Evolutionary conservation across 1,140 invertebrate species (phyloP), one percentile per base, ranked within the genome.

Genomic region (Drosophila bifasciata): DNA sequence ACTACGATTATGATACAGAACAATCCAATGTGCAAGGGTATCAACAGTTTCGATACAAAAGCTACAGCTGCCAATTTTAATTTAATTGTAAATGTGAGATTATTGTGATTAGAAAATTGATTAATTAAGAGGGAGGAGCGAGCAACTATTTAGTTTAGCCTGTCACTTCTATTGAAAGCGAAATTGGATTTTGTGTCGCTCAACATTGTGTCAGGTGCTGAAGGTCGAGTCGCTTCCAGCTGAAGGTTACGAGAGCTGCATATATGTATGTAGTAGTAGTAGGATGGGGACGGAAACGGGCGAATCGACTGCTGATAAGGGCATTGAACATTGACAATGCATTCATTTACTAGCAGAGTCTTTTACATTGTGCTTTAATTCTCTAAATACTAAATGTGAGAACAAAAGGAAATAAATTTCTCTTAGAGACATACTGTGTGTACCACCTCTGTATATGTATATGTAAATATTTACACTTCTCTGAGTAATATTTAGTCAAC

Each of bases 91-190:
- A 13, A 4, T 36, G 32, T 36, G 11, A 36, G 32, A 36, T 32
- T 32, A 32, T 32, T 32, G 28, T 3, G 28, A 32, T 36, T 36
- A 36, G 32, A 36, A 36, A 36, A 36, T 36, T 36, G 11, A 40
- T 62, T 64, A 49, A 58, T 41, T 48, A 62, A 32, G 49, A 6
- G n/a, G 1, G 6, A 28, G 48, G 49, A 6, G n/a, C 0, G 6
- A 28, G 48, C 15, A 25, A 23, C 28, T 16, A 21, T 53, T 40
- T 25, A 1, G 15, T 15, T 60, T 25, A 13, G 32, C 9, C 32
- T 36, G 32, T 28, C 58, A 46, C 39, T 36, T 36, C 5, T 3
- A 63, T 48, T 53, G 64, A 56, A 68, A 68, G 64, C n/a, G 64
- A 68, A 68, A 68, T 32, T 52, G 48, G 16, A 46, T 46, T 11